Conservation (phyloP, 2,113 vertebrate species). For the Microcebus ravelobensis region DNA sequence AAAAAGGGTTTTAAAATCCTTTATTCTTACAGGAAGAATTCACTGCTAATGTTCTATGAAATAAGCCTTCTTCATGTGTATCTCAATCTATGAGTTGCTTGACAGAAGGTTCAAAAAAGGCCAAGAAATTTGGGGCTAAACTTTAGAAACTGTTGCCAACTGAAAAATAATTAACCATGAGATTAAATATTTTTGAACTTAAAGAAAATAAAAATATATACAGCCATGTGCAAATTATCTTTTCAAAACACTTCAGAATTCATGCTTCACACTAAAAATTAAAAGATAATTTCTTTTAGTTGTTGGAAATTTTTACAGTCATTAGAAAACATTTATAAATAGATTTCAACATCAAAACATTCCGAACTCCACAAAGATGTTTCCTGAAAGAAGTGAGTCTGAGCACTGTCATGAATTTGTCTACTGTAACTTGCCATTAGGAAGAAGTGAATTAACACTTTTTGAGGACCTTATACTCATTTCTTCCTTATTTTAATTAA, state of each 20-base stretch:
- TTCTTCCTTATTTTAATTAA: slow-evolving; percentile 17
- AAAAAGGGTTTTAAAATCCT: not conserved
- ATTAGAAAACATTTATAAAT: not conserved
- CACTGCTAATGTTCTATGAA: not conserved
- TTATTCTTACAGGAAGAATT: not conserved
- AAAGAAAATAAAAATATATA: not conserved
- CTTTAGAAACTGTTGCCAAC: not conserved
- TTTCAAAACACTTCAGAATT: slow-evolving; percentile 17
- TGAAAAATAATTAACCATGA: slow-evolving; percentile 1
- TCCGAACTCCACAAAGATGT: not conserved
- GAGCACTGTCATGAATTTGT: not conserved
- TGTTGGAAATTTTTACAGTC: not conserved
- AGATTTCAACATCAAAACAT: slow-evolving; percentile 17
- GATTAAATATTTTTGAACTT: not conserved
- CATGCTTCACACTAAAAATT: not conserved
- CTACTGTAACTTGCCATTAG: not conserved
- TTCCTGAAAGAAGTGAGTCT: not conserved
- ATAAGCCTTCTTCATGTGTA: not conserved
- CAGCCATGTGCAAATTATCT: not conserved
- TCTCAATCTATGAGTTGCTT: not conserved
- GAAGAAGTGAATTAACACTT: not conserved
- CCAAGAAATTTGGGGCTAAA: not conserved
- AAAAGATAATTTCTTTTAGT: not conserved
- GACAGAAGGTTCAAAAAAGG: not conserved
- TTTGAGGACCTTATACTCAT: not conserved